Conservation (phyloP, 2,113 vertebrate species). For the Egretta garzetta region DNA sequence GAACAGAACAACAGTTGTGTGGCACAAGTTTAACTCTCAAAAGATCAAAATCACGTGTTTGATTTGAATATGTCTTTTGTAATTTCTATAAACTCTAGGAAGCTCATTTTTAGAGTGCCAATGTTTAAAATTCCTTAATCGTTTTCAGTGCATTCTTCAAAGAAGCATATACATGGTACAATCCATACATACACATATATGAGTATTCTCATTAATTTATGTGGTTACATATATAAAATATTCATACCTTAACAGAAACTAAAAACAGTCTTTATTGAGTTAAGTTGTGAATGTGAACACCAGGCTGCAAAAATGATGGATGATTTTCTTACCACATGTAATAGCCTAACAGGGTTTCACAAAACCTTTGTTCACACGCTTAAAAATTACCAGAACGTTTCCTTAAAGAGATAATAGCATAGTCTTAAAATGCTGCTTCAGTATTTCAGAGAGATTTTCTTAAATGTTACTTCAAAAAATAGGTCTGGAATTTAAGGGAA, state of each 20-base stretch:
- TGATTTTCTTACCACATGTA: conserved; percentile 52
- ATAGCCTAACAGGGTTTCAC: conserved; percentile 60
- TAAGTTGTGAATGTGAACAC: conserved; percentile 53
- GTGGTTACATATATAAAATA: conserved; percentile 50
- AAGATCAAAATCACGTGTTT: neutral
- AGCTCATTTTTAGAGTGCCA: neutral
- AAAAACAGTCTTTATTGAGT: conserved; percentile 60
- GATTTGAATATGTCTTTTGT: neutral
- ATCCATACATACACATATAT: neutral
- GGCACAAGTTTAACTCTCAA: neutral
- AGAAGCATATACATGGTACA: neutral
- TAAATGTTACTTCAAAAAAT: neutral
- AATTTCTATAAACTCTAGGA: neutral
- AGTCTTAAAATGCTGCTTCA: neutral
- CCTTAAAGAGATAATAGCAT: neutral
- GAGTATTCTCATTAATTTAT: neutral
- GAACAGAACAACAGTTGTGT: neutral
- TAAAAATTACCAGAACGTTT: conserved; percentile 44
- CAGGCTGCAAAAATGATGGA: conserved; percentile 66
- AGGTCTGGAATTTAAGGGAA: neutral
- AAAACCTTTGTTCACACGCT: conserved; percentile 51
- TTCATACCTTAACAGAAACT: conserved; percentile 66
- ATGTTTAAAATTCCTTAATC: neutral
- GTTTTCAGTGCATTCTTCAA: neutral
- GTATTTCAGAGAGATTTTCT: neutral